phyloP scores from a whole-genome alignment of 2,113 vertebrate genomes.

The Mohoua ochrocephala region DNA sequence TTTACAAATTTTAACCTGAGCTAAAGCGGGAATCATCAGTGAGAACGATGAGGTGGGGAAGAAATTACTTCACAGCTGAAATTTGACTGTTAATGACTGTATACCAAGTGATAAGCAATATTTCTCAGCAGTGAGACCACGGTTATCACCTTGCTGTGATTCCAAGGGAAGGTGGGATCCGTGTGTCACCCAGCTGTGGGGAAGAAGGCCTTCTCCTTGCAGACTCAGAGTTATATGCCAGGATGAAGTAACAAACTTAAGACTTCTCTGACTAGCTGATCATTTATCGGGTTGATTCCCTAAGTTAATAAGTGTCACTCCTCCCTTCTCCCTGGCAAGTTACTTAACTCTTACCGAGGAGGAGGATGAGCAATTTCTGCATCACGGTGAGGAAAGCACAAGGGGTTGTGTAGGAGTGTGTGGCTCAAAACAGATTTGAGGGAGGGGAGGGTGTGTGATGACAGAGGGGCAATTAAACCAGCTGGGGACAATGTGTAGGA shows the following conservation, averaged over 20 bases:
- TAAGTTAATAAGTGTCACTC: not conserved
- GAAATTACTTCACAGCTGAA: not conserved
- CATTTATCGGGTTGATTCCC: not conserved
- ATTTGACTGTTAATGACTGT: not conserved
- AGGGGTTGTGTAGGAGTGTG: not conserved
- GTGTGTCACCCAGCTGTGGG: not conserved
- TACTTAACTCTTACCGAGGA: conserved; percentile 25
- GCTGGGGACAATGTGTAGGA: conserved; percentile 25
- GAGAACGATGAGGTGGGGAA: not conserved
- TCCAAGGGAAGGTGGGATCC: not conserved
- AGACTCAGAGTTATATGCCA: not conserved
- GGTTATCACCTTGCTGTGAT: not conserved
- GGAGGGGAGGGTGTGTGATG: conserved; percentile 19
- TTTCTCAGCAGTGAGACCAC: not conserved
- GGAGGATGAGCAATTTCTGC: conserved; percentile 13
- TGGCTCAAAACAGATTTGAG: conserved; percentile 11
- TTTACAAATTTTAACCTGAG: not conserved
- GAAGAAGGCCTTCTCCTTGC: not conserved
- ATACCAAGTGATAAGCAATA: not conserved
- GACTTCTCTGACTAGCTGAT: not conserved
- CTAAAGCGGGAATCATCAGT: not conserved
- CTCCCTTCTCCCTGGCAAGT: conserved; percentile 15
- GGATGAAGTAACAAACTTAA: not conserved
- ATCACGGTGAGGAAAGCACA: not conserved
- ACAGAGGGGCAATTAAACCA: conserved; percentile 16